Percentiles rank a stretch among this genome's conserved stretches.
Conservation (phyloP, 2,797 vertebrate genomes). For the Hippoglossus hippoglossus region DNA sequence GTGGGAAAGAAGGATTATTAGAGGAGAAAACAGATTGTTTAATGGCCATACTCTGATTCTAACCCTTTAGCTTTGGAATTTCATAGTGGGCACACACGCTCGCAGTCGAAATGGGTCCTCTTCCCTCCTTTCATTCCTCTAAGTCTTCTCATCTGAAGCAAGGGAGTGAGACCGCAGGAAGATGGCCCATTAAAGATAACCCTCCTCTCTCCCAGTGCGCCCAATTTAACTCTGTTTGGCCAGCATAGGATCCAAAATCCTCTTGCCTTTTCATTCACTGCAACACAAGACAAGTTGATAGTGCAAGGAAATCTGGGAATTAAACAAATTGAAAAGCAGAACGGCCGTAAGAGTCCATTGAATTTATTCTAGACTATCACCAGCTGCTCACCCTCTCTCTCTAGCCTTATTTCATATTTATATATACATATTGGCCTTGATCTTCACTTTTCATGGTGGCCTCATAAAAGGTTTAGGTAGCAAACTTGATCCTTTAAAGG, state of each 20-base stretch:
- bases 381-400: too few species aligned
- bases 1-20: slow-evolving; percentile 63
- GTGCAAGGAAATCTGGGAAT: slow-evolving; percentile 35
- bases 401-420: not conserved
- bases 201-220: slow-evolving; percentile 50
- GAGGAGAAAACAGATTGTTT: slow-evolving; percentile 71
- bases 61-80: slow-evolving; percentile 58
- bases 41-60: slow-evolving; percentile 56
- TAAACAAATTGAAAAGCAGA: slow-evolving; percentile 42
- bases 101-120: slow-evolving; percentile 4
- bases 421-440: slow-evolving; percentile 22
- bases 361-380: slow-evolving; percentile 21
- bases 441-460: slow-evolving; percentile 59
- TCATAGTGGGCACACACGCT: not conserved
- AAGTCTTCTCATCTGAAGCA: slow-evolving; percentile 40
- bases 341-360: slow-evolving; percentile 9
- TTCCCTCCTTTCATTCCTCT: slow-evolving; percentile 23
- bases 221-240: slow-evolving; percentile 52
- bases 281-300: slow-evolving; percentile 49
- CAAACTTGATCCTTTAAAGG: slow-evolving; percentile 65
- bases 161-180: slow-evolving; percentile 38
- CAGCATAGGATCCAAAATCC: slow-evolving; percentile 35
- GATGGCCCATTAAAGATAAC: slow-evolving; percentile 63
- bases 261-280: slow-evolving; percentile 19
- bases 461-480: slow-evolving; percentile 56